Base-by-base conservation (phyloP, 1,140 invertebrate species). In the Zeugodacus cucurbitae region DNA sequence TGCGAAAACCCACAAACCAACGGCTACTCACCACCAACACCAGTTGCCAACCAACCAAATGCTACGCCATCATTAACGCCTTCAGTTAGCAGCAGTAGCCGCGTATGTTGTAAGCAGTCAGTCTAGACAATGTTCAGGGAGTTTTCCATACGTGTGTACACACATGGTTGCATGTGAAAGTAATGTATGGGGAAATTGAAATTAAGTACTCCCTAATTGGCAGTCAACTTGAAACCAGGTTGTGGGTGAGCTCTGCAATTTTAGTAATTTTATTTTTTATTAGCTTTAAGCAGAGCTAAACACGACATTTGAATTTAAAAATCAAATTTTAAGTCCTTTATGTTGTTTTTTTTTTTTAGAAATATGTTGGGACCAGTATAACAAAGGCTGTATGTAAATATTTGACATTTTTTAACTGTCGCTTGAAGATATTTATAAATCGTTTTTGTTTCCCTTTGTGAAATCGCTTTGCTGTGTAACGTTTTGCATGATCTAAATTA, bases 121-220 rank as follows among this genome's bases (percentile, higher is more conserved):
- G 41, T 82, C 74, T 82, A 82, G 74, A 82, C 74, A 82, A 82
- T 82, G 74, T 82, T 82, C n/a, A 82, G 74, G 74, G 74, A 82
- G 41, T 82, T 82, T 48, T 44, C 20, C 11, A 34, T 48, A 48
- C 22, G 41, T 26, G 41, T 20, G n/a, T 37, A 48, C 26, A 82
- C 74, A 82, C 74, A 82, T 82, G 41, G 74, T 48, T 82, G 74
- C 41, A 82, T 82, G 17, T 26, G 74, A 48, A 82, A 82, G 74
- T 82, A 82, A 48, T 82, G 22, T 22, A 29, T 26, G 41, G 74
- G 41, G 74, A 82, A 82, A 82, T 82, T 82, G 74, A 82, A 82
- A 82, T 82, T 82, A 82, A 82, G 74, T 82, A 82, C 74, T 82
- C 74, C 74, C 41, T 82, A 82, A 82, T 82, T 82, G 41, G 74